Evolutionary conservation across 2,888 invertebrate species (phyloP).

Genomic region (Heliconius cydno): DNA sequence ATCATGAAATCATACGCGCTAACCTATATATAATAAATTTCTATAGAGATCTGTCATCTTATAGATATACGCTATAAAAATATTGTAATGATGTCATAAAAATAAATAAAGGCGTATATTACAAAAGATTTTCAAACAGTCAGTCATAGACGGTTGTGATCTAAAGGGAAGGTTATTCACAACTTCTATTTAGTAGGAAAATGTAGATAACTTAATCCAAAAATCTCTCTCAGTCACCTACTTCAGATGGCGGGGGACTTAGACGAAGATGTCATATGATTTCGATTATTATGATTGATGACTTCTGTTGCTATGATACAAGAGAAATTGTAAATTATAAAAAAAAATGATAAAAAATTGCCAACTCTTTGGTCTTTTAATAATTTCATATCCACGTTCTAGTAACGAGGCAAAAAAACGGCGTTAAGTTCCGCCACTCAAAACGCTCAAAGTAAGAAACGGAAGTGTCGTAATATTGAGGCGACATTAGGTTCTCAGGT

Average conservation of each 20-base stretch:
- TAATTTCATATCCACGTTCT: background rate
- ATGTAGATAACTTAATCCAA: background rate
- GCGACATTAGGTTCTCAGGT: too few relatives aligned
- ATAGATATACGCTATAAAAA: too few relatives aligned
- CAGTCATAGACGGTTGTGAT: background rate
- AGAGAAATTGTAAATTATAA: background rate
- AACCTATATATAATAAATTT: too few relatives aligned
- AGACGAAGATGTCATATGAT: background rate
- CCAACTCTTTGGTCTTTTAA: background rate
- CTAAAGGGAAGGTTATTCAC: background rate
- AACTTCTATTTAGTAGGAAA: background rate
- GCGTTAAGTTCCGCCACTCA: too few relatives aligned
- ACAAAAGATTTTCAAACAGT: too few relatives aligned
- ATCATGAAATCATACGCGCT: too few relatives aligned
- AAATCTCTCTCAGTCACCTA: background rate
- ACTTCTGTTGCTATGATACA: conserved; percentile 4
- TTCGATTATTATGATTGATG: conserved; percentile 18
- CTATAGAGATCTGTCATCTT: too few relatives aligned
- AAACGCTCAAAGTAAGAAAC: too few relatives aligned
- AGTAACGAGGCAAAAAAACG: too few relatives aligned
- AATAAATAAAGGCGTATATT: too few relatives aligned
- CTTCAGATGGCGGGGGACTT: background rate
- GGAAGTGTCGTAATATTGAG: too few relatives aligned
- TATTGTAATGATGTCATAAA: too few relatives aligned
- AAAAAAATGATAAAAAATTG: background rate